A percentile compares a stretch with the other conserved stretches of the same genome.
Conservation (phyloP, 2,113 vertebrate species). For the Brachyhypopomus occidentalis region DNA sequence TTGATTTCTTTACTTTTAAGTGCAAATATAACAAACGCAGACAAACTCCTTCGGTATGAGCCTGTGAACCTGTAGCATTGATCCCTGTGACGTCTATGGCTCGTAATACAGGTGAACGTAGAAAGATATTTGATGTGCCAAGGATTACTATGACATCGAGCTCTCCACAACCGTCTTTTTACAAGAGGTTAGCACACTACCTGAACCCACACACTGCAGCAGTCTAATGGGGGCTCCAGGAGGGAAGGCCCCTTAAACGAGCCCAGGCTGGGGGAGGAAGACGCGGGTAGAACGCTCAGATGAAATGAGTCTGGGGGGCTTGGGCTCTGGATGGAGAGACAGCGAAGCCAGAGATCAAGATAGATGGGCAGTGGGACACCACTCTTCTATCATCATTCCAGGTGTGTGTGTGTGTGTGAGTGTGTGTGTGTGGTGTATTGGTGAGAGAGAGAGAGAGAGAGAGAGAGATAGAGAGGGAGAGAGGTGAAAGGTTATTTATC, state of each 20-base stretch:
- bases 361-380: conserved; percentile 68
- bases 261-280: conserved; percentile 49
- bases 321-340: conserved; percentile 44
- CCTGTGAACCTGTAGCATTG: not conserved
- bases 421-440: conserved; percentile 28
- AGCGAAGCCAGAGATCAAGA: conserved; percentile 68
- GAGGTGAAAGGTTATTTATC: conserved; percentile 4
- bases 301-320: conserved; percentile 51
- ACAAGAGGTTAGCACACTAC: not conserved
- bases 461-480: conserved; percentile 29
- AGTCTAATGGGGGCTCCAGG: not conserved
- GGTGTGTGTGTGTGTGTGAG: conserved; percentile 63
- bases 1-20: conserved; percentile 72
- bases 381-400: conserved; percentile 78
- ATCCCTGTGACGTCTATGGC: not conserved
- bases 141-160: not conserved
- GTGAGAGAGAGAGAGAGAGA: not conserved
- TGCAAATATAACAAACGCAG: conserved; percentile 14
- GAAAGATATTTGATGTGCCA: not conserved
- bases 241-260: conserved; percentile 42
- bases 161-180: not conserved
- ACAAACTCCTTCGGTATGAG: not conserved
- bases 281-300: conserved; percentile 49
- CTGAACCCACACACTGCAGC: not conserved
- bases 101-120: not conserved